Base-by-base conservation (phyloP, 2,888 invertebrate genomes). In the Lathronympha strigana region DNA sequence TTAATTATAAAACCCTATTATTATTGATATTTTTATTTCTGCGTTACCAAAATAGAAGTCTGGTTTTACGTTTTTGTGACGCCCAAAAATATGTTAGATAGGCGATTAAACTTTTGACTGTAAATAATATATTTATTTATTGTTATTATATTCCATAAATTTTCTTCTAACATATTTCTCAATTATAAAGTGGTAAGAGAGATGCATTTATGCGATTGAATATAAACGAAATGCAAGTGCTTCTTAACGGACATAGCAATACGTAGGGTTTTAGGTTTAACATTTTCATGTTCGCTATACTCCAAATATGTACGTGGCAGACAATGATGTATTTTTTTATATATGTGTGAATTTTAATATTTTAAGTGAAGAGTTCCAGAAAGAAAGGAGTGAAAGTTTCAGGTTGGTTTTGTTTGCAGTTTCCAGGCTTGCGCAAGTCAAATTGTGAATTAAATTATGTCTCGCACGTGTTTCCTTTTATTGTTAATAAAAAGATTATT, bases 101-200 rank as follows among this genome's bases (percentile, higher is more conserved):
- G 90, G 90, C 83, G 83, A 87, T 86, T 87, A 88, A 87, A 85
- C 76, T 82, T 84, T 88, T 86, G 81, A 86, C 83, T 92, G 91
- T 92, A 91, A 88, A 91, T 92, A 92, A 90, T 87, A 90, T 87
- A 88, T 89, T 90, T 90, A 92, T 92, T 92, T 91, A 86, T 85
- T 90, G 90, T 92, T 92, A 87, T 87, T 81, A 89, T 90, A 89
- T 90, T 88, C 89, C 87, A 86, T 87, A 86, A 85, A 83, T 79
- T 83, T 88, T 88, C 88, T 87, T 89, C 90, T 88, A 81, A 85
- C 87, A 86, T 86, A 87, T 86, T 90, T 90, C 87, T 90, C 86
- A 83, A 91, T 87, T 89, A 83, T 87, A 87, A 88, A 90, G 84
- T 81, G 82, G 79, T 90, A 88, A 88, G 86, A 84, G 81, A 82